These are phyloP conservation scores for Aix galericulata DNA, from an alignment of 2,113 vertebrate species.

Conservation along the genomic window DNA sequence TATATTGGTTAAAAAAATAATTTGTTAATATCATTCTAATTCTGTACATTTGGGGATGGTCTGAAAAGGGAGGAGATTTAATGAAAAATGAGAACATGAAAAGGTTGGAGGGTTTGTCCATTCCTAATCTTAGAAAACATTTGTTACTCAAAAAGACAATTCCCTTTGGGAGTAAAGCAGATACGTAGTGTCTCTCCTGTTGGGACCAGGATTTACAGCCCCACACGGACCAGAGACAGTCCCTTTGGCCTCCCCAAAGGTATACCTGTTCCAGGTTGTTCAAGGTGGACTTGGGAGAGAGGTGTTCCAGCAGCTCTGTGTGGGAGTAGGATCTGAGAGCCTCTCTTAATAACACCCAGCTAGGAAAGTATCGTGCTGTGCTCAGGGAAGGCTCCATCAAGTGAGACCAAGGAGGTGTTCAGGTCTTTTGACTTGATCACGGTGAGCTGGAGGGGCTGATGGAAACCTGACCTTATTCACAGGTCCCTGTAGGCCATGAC, in stretches of 20 bases:
- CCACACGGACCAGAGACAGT: accelerated
- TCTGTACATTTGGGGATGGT: background rate
- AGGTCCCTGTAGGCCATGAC: background rate
- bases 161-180: background rate
- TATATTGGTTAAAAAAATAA: background rate
- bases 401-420: background rate
- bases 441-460: background rate
- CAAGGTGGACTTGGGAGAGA: background rate
- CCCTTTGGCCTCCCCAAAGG: background rate
- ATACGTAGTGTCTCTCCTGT: background rate
- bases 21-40: background rate
- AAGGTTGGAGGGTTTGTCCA: background rate
- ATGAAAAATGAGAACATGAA: background rate
- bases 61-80: background rate
- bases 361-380: background rate
- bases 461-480: background rate
- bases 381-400: accelerated
- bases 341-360: background rate
- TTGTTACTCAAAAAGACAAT: background rate
- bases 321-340: background rate
- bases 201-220: background rate
- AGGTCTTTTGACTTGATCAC: background rate
- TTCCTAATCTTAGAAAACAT: background rate
- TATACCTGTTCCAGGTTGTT: background rate
- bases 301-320: accelerated